Percentiles rank a stretch among this genome's conserved stretches.
Evolutionary conservation across 2,888 invertebrate genomes (phyloP).

Genomic region (Eupeodes latifasciatus): DNA sequence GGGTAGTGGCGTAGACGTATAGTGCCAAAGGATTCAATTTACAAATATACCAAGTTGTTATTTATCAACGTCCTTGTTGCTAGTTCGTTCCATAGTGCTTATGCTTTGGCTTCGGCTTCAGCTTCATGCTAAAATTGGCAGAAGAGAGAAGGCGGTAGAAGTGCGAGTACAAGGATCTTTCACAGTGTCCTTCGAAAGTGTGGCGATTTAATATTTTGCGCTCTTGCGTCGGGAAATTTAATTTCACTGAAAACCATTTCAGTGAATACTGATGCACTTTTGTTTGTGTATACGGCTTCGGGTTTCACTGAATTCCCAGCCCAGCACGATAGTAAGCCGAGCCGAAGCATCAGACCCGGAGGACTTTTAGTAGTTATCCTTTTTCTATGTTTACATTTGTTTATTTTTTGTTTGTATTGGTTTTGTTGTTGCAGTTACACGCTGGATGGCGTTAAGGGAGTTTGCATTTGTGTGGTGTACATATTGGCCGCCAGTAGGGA

Average conservation of each 20-base stretch:
- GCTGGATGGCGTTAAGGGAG: no score
- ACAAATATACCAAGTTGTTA: constrained; percentile 62
- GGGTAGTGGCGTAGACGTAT: no score
- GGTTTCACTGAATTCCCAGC: not conserved
- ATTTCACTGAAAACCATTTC: constrained; percentile 55
- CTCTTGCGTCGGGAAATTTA: constrained; percentile 49
- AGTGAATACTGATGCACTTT: constrained; percentile 31
- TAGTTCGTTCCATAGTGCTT: not conserved
- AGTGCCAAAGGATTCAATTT: constrained; percentile 67
- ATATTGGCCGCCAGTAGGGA: not conserved
- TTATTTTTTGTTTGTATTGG: constrained; percentile 16
- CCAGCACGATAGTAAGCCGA: not conserved
- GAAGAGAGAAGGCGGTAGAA: not conserved
- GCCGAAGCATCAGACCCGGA: not conserved
- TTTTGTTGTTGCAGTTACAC: constrained; percentile 17
- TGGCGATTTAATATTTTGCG: constrained; percentile 56
- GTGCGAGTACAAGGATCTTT: constrained; percentile 3
- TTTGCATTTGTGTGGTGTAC: not conserved
- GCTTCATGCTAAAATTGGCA: constrained; percentile 31
- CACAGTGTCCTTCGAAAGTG: not conserved
- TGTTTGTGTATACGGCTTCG: constrained; percentile 6
- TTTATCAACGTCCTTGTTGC: constrained; percentile 60
- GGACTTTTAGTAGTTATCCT: constrained; percentile 46
- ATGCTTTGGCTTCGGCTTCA: constrained; percentile 23
- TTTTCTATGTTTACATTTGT: constrained; percentile 56